phyloP scores from a whole-genome alignment of 1,140 invertebrate genomes.

The Aporrectodea caliginosa region DNA sequence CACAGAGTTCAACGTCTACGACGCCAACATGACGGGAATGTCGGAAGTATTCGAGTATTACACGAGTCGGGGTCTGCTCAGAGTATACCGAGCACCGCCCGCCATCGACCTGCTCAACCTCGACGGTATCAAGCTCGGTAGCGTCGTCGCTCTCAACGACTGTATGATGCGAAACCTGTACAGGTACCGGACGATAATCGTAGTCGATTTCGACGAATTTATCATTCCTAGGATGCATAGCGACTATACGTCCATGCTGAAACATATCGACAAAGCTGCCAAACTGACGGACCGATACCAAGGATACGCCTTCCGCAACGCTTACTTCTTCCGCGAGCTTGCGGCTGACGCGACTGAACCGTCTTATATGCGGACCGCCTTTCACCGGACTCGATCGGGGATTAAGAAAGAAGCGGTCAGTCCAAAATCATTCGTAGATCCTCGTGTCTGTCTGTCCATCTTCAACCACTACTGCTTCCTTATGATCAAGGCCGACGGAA shows the following conservation, averaged over 20 bases:
- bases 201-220: slow-evolving; percentile 36
- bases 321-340: slow-evolving; percentile 8
- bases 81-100: not conserved
- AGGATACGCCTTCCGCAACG: slow-evolving; percentile 6
- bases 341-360: not conserved
- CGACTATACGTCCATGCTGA: not conserved
- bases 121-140: not conserved
- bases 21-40: slow-evolving; percentile 2
- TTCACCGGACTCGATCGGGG: not conserved
- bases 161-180: slow-evolving; percentile 36
- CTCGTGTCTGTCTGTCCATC: slow-evolving; percentile 15
- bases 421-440: slow-evolving; percentile 20
- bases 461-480: slow-evolving; percentile 9
- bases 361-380: not conserved
- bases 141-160: slow-evolving; percentile 56
- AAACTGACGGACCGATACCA: not conserved
- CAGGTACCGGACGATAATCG: slow-evolving; percentile 27
- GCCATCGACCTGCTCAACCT: not conserved
- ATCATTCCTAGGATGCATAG: slow-evolving; percentile 33
- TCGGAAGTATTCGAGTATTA: slow-evolving; percentile 7
- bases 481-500: not conserved
- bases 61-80: not conserved
- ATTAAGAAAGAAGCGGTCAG: not conserved
- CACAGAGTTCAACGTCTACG: slow-evolving; percentile 22
- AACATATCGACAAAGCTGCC: not conserved